Conservation (phyloP, 2,113 vertebrate species). For the Cyphomyrus discorhynchus region DNA sequence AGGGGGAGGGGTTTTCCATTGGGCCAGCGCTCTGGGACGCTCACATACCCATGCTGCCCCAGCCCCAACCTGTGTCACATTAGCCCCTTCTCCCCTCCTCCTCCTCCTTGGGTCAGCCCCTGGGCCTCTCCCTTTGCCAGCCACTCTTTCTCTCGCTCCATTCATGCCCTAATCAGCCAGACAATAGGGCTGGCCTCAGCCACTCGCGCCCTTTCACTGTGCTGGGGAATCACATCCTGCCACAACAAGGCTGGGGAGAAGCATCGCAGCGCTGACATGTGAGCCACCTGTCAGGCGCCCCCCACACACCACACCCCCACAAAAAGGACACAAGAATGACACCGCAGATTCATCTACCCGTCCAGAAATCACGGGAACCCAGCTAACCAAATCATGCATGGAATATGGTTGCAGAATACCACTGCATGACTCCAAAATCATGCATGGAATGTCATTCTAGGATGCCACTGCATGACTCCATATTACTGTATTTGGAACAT, state of each 20-base stretch:
- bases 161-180: constrained; percentile 29
- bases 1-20: constrained; percentile 11
- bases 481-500: neutral
- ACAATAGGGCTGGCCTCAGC: constrained; percentile 24
- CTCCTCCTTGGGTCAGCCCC: constrained; percentile 5
- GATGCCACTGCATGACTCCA: neutral
- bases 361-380: neutral
- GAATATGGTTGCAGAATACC: neutral
- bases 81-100: neutral
- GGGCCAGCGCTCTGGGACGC: neutral
- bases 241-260: constrained; percentile 8
- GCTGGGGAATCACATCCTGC: constrained; percentile 30
- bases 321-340: neutral
- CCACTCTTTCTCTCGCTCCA: constrained; percentile 15
- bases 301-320: neutral
- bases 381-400: neutral
- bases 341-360: neutral
- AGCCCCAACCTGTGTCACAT: neutral
- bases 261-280: constrained; percentile 22
- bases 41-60: constrained; percentile 4
- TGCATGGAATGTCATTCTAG: neutral
- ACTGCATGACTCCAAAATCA: neutral
- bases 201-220: constrained; percentile 22
- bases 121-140: neutral
- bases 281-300: constrained; percentile 30